Percentiles rank a stretch among this genome's conserved stretches.
phyloP scores from a whole-genome alignment of 2,797 vertebrate genomes.

The Clarias platycephalus region DNA sequence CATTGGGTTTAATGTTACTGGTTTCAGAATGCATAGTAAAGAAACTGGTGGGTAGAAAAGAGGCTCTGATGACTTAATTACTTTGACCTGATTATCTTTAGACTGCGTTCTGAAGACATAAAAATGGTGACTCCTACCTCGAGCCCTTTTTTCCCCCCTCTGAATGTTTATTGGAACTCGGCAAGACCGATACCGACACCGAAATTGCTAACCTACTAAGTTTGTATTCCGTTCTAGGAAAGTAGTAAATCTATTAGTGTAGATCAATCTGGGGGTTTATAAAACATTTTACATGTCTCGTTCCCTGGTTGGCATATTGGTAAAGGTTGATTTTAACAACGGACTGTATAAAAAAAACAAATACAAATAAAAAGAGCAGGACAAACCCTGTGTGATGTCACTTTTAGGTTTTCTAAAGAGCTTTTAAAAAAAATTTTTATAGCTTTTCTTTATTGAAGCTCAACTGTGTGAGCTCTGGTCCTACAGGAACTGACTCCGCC shows the following conservation, averaged over 20 bases:
- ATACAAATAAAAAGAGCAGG: too few relatives aligned
- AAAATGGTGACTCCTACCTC: not conserved
- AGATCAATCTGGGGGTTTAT: not conserved
- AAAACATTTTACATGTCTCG: not conserved
- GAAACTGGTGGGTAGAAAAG: slow-evolving; percentile 17
- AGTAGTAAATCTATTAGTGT: not conserved
- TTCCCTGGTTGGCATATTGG: not conserved
- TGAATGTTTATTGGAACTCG: not conserved
- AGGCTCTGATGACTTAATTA: slow-evolving; percentile 20
- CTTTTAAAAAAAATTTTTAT: too few relatives aligned
- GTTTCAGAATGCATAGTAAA: slow-evolving; percentile 9
- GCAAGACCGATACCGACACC: not conserved
- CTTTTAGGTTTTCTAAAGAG: too few relatives aligned
- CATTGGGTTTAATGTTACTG: not conserved
- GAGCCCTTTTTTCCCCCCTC: not conserved
- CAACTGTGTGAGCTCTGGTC: too few relatives aligned
- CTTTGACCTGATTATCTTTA: slow-evolving; percentile 13
- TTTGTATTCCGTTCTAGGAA: too few relatives aligned
- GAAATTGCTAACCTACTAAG: not conserved
- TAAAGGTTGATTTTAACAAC: not conserved
- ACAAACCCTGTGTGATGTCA: too few relatives aligned
- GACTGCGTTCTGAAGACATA: not conserved
- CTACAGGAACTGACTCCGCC: too few relatives aligned
- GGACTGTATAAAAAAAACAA: not conserved
- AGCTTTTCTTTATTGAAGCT: too few relatives aligned